Evolutionary conservation across 1,140 invertebrate genomes (phyloP), one percentile per base, ranked within the genome.

Genomic region (Thalassaphorura encarpata): DNA sequence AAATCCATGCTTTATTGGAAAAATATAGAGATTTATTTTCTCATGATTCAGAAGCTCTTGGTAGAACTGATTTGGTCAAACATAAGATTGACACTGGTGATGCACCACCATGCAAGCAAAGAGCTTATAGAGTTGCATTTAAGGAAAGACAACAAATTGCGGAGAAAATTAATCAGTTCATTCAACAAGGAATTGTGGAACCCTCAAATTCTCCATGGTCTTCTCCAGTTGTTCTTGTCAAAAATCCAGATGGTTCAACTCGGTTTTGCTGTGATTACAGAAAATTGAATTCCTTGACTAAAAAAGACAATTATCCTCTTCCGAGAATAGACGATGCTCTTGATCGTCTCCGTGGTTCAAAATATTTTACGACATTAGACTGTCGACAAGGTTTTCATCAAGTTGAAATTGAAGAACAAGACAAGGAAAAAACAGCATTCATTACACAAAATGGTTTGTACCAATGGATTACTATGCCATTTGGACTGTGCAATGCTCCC

Each of bases 321-420:
- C 77, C 75, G 0, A 46, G 67, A 3, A 75, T 78, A 13, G 71
- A 76, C 19, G 72, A 75, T 18, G 62, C 62, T 16, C 54, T 80
- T 2, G 54, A 69, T 28, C 55, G 48, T 3, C 55, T 79, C 0
- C 21, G 54, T 0, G 72, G 70, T 2, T 63, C 65, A 4, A 68
- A 52, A 15, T 67, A 70, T 24, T 78, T 76, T 52, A 66, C 67
- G 1, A 67, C 67, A 0, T 61, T 80, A 1, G 76, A 78, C 67
- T 66, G 77, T 43, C 57, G 62, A 0, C 66, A 66, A 21, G 77
- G 76, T 0, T 80, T 73, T 56, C 71, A 72, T 63, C 76, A 76
- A 64, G 23, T 75, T 59, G 31, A 69, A 2, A 53, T 72, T 1
- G 58, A 68, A 31, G 58, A 63, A 28, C 61, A 69, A 0, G 69